Percentiles rank a stretch among this genome's conserved stretches.
Conservation (phyloP, 2,888 invertebrate species). For the Acronicta psi region DNA sequence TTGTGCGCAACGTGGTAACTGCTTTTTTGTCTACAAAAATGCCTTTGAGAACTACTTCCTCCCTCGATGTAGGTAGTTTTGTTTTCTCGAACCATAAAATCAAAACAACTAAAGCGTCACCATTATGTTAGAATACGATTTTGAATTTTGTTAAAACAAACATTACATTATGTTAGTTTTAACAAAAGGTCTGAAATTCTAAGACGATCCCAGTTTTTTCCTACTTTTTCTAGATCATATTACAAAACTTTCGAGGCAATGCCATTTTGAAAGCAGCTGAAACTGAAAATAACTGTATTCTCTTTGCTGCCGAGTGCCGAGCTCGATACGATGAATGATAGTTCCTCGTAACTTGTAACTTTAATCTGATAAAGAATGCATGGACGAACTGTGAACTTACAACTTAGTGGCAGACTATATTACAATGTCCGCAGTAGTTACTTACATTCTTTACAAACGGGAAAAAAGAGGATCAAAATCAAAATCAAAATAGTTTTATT, state of each 20-base stretch:
- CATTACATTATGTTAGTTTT: too few species aligned
- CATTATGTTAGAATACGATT: constrained; percentile 8
- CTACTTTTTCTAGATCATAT: constrained; percentile 35
- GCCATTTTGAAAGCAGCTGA: constrained; percentile 28
- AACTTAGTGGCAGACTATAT: constrained; percentile 8
- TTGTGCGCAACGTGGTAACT: constrained; percentile 5
- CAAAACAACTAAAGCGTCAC: not conserved
- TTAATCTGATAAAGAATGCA: constrained; percentile 52
- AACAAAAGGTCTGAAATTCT: too few species aligned
- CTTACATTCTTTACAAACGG: not conserved
- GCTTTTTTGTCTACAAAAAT: constrained; percentile 22
- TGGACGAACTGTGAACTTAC: constrained; percentile 33
- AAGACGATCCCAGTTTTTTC: not conserved
- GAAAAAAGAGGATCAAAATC: too few species aligned
- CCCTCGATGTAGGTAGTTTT: not conserved
- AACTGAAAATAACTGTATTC: constrained; percentile 16
- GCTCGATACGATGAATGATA: constrained; percentile 34
- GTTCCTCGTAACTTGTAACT: constrained; percentile 32
- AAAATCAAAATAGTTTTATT: too few species aligned
- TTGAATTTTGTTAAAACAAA: too few species aligned
- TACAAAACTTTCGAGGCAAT: constrained; percentile 23
- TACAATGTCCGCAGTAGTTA: not conserved
- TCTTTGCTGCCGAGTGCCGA: constrained; percentile 10
- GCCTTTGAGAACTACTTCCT: constrained; percentile 7
- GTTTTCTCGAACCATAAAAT: too few species aligned